phyloP scores from a whole-genome alignment of 2,797 vertebrate genomes.

The Garrulus glandarius region DNA sequence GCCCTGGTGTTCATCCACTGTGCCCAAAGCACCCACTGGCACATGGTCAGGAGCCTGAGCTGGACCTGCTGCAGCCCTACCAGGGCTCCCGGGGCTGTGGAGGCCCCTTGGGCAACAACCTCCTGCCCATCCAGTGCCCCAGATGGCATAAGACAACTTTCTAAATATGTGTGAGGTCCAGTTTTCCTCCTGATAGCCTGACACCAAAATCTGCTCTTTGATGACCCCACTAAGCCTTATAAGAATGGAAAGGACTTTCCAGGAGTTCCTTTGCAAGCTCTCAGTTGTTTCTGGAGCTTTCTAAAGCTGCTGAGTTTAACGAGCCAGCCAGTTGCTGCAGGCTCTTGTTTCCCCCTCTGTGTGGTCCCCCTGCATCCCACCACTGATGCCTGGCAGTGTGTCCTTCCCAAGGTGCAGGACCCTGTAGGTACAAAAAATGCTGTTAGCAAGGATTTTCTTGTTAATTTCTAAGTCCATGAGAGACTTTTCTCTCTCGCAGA shows the following conservation, averaged over 20 bases:
- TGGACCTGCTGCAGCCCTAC: not conserved
- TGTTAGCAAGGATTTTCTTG: no score
- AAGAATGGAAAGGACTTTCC: not conserved
- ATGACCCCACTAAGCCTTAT: not conserved
- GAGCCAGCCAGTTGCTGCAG: not conserved
- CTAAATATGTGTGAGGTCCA: not conserved
- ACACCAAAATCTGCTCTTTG: not conserved
- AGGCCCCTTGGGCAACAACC: not conserved
- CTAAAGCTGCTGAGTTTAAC: not conserved
- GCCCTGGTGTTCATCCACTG: not conserved
- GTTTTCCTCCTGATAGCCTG: not conserved
- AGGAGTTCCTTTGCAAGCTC: not conserved
- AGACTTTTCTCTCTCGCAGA: no score
- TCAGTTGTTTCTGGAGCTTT: not conserved
- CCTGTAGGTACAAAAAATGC: no score
- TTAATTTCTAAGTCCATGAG: no score
- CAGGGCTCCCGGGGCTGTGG: accelerated
- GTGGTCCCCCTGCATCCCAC: not conserved
- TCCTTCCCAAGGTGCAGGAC: not conserved
- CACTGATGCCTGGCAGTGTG: not conserved
- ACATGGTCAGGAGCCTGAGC: accelerated
- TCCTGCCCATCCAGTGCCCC: not conserved
- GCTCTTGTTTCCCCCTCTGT: not conserved
- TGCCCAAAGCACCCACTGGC: not conserved
- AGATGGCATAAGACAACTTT: not conserved